Conservation (phyloP, 2,888 invertebrate species). For the Phasia obesa region DNA sequence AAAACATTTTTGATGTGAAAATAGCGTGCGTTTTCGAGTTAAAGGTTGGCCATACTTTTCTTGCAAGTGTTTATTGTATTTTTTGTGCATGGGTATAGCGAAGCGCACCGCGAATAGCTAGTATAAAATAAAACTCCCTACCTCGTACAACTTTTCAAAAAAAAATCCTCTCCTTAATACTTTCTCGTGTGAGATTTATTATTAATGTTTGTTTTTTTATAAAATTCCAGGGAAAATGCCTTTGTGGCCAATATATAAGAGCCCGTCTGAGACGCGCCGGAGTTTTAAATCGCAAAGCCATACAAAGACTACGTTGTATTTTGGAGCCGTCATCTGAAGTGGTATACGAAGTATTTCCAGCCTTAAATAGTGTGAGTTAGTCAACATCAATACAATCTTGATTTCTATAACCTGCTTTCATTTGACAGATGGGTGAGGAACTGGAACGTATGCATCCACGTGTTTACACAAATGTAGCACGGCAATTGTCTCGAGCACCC, state of each 20-base stretch:
- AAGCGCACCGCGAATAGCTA: too few relatives aligned
- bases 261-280: conserved; percentile 89
- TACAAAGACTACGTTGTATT: conserved; percentile 86
- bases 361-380: conserved; percentile 84
- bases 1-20: too few relatives aligned
- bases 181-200: too few relatives aligned
- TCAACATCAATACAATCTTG: neutral
- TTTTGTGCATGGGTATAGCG: too few relatives aligned
- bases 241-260: conserved; percentile 90
- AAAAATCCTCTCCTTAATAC: too few relatives aligned
- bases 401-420: neutral
- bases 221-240: conserved; percentile 85
- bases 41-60: too few relatives aligned
- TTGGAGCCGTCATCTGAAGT: conserved; percentile 84
- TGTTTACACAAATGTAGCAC: conserved; percentile 87
- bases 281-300: conserved; percentile 88
- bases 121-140: too few relatives aligned
- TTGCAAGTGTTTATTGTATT: too few relatives aligned
- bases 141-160: too few relatives aligned
- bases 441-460: conserved; percentile 91
- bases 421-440: conserved; percentile 85
- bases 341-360: conserved; percentile 86
- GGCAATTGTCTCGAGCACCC: conserved; percentile 88
- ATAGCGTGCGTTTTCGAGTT: too few relatives aligned
- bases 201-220: neutral